Base-by-base conservation (phyloP, 2,888 invertebrate genomes). In the Dasypolia templi region DNA sequence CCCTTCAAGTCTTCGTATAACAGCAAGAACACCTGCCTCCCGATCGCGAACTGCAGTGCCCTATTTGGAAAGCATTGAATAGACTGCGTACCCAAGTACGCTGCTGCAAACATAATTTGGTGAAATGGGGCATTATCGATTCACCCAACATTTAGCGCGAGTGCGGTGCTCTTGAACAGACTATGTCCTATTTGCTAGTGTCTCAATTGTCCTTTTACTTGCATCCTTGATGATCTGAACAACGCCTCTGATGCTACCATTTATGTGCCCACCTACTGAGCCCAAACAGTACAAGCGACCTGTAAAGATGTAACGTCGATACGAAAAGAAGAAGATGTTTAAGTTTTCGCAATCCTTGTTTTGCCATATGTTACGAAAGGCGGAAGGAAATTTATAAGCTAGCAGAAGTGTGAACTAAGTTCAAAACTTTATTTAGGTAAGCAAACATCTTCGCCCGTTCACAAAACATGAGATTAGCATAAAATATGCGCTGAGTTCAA, bases 401-500 rank as follows among this genome's bases (percentile, higher is more conserved):
- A 26, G 59, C 42, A 72, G 35, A 39, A 56, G 49, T 72, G 46
- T 74, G 63, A 51, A 64, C 29, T 49, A 42, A 59, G n/a, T 49
- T 32, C 22, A 26, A 63, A 73, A 73, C 49, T 55, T 26, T 44
- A 61, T 71, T 39, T 39, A 29, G 29, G n/a, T 67, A 12, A 65
- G 59, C 51, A 51, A 59, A 79, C 56, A 71, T 63, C 64, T 73
- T 63, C 12, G 22, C 58, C 51, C 44, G 44, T 66, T 58, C 62
- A 64, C 49, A 72, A 82, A 81, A 82, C 63, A 71, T n/a, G 26
- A 46, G 56, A 79, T 84, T 80, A 84, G 59, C 72, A 82, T 84
- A 83, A 81, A 83, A 75, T 75, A 83, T 81, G 61, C 75, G 74
- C 32, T 17, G 56, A 67, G 69, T 78, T 71, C 63, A 80, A 82